Base-by-base conservation (phyloP, 2,797 vertebrate species). In the Periparus ater region DNA sequence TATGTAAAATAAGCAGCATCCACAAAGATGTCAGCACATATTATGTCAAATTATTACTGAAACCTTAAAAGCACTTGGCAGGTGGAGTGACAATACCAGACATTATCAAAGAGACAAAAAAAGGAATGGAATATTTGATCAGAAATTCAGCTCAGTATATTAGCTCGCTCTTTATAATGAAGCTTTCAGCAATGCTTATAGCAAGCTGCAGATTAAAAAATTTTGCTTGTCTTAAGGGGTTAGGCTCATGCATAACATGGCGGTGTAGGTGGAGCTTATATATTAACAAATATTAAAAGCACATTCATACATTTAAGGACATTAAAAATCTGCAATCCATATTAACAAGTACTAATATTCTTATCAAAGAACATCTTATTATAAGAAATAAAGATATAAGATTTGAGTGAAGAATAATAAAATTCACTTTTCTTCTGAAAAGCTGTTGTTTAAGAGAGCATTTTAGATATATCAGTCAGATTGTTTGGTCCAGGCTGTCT, bases 11-110 rank as follows among this genome's bases (percentile, higher is more conserved):
- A 88, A 50, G 45, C 34, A 66, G 11, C 44, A 65, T n/a, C 9
- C 11, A 44, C 38, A 87, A 62, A 70, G 32, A 19, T 26, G 16
- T 50, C 53, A 47, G 12, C 38, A 26, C 0, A 0, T 57, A 58
- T 32, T 71, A 23, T 26, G 8, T 29, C 62, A 92, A 65, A 68
- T 45, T 63, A 50, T 30, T 80, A 58, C 9, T 4, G 4, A 88
- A 53, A 30, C 14, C 10, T 48, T 45, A 19, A 63, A 16, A 13
- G 10, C 9, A 13, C n/a, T 50, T 72, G 54, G 14, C 27, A 85
- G 25, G 29, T 48, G 13, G 12, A 57, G 11, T 19, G 17, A 61
- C 19, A 80, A 54, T 17, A 57, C 5, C 30, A 48, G 74, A 51
- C 1, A 8, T 47, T 89, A 53, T 38, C 23, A 58, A 47, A 77